Conservation (phyloP, 2,888 invertebrate genomes). For the Pecten maximus region DNA sequence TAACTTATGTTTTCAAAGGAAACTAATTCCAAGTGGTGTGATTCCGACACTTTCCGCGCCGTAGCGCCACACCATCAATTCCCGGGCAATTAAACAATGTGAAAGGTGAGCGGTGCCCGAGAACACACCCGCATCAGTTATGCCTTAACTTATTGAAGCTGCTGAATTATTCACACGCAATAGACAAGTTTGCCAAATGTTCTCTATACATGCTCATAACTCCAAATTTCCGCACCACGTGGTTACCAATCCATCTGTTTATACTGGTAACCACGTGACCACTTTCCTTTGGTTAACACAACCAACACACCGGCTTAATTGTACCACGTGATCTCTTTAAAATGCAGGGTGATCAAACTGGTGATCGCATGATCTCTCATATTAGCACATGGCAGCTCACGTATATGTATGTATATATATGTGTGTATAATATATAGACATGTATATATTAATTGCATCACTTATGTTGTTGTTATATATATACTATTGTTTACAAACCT, state of each 20-base stretch:
- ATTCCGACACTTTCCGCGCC: neutral
- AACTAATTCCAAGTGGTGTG: slow-evolving; percentile 27
- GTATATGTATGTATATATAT: too few relatives aligned
- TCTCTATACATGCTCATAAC: slow-evolving; percentile 10
- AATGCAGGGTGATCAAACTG: neutral
- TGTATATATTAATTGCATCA: too few relatives aligned
- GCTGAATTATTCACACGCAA: neutral
- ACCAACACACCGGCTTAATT: neutral
- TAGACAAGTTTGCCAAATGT: neutral
- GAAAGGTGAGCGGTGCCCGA: slow-evolving; percentile 6
- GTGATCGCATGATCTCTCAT: neutral
- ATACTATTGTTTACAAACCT: too few relatives aligned
- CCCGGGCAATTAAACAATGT: neutral
- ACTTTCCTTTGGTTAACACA: neutral
- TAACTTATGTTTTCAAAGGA: slow-evolving; percentile 6
- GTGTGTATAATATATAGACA: too few relatives aligned
- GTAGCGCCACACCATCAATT: neutral
- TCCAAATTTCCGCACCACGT: neutral
- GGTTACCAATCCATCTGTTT: neutral
- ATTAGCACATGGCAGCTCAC: too few relatives aligned
- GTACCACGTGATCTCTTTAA: neutral
- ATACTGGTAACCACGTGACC: neutral
- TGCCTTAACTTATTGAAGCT: neutral
- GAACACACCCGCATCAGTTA: neutral
- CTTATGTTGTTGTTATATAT: too few relatives aligned